phyloP scores from a whole-genome alignment of 2,888 invertebrate genomes.

The Netelia fuscicornis region DNA sequence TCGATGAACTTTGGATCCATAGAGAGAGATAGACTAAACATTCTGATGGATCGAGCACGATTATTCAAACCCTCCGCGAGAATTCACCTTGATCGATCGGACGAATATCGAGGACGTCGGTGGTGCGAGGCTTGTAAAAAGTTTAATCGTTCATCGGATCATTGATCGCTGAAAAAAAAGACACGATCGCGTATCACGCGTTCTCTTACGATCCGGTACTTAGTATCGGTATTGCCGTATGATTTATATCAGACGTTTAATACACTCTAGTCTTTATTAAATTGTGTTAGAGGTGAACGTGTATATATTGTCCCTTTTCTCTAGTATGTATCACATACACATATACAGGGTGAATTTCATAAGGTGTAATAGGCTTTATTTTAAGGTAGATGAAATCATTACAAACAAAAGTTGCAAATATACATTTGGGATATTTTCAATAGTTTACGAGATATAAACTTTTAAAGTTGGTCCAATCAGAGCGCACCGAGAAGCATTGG shows the following conservation, averaged over 20 bases:
- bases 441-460: too few relatives aligned
- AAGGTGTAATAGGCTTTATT: too few relatives aligned
- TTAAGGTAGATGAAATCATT: too few relatives aligned
- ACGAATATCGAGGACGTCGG: constrained; percentile 17
- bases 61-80: constrained; percentile 34
- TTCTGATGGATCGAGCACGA: constrained; percentile 24
- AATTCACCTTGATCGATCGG: constrained; percentile 20
- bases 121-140: constrained; percentile 10
- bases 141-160: constrained; percentile 41
- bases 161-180: constrained; percentile 19
- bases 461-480: too few relatives aligned
- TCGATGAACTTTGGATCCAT: not conserved
- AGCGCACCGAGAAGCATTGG: too few relatives aligned
- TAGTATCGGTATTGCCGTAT: constrained; percentile 1
- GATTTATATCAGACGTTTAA: constrained; percentile 18
- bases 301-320: constrained; percentile 1
- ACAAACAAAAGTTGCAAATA: too few relatives aligned
- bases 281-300: constrained; percentile 46
- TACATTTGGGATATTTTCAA: too few relatives aligned
- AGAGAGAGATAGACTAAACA: not conserved
- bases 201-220: constrained; percentile 19
- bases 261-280: constrained; percentile 11
- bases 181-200: constrained; percentile 47
- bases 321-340: not conserved
- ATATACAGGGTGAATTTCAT: too few relatives aligned